Conservation (phyloP, 2,113 vertebrate species). For the Thermophis baileyi region DNA sequence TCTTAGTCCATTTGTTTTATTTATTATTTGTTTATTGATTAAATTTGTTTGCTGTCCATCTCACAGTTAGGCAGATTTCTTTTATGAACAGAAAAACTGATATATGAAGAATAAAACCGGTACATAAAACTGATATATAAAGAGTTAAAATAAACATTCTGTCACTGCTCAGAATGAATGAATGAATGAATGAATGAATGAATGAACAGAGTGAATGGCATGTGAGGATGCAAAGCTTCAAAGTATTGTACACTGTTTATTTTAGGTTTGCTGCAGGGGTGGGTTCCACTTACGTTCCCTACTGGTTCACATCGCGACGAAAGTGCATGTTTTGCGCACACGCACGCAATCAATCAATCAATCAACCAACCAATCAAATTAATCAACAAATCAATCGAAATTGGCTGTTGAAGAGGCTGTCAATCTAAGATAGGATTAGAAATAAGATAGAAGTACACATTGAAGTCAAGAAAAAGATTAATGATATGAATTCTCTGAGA, state of each 20-base stretch:
- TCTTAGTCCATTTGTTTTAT: not conserved
- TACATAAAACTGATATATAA: not conserved
- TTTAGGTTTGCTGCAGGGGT: no score
- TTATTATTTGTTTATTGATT: not conserved
- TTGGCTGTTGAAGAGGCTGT: not conserved
- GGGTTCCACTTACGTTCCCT: no score
- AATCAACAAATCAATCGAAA: not conserved
- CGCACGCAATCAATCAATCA: not conserved
- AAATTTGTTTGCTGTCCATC: not conserved
- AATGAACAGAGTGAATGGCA: no score
- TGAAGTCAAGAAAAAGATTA: not conserved
- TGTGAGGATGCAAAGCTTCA: no score
- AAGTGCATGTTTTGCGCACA: no score
- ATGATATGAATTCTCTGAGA: not conserved
- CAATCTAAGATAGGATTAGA: not conserved
- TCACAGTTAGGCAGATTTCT: not conserved
- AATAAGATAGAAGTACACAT: not conserved
- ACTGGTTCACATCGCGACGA: no score
- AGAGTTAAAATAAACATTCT: not conserved
- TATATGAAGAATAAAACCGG: not conserved
- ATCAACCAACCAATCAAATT: no score
- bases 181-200: not conserved
- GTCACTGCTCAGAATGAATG: not conserved
- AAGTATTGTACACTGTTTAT: no score
- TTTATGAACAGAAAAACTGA: not conserved